A percentile compares a stretch with the other conserved stretches of the same genome.
Conservation (phyloP, 2,797 vertebrate species). For the Sebastolobus altivelis region DNA sequence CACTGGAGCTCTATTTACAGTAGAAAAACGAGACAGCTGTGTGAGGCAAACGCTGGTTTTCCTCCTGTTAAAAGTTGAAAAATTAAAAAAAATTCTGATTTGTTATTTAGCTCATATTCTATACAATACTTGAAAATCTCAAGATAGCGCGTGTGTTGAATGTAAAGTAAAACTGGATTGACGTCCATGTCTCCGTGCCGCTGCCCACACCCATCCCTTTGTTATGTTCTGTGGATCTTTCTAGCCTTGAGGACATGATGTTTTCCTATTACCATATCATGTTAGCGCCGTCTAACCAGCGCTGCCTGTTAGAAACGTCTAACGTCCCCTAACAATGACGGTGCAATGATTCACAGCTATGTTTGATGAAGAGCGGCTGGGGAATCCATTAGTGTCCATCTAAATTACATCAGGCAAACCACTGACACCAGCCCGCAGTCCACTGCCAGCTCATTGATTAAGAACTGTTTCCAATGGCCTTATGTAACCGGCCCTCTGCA, state of each 20-base stretch:
- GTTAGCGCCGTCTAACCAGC: conserved; percentile 34
- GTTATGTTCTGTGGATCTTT: conserved; percentile 22
- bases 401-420: conserved; percentile 75
- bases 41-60: conserved; percentile 32
- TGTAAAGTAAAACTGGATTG: conserved; percentile 11
- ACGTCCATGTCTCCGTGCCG: neutral
- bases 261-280: conserved; percentile 55
- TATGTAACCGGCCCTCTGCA: conserved; percentile 64
- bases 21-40: conserved; percentile 38
- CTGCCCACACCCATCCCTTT: conserved; percentile 16
- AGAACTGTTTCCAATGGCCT: conserved; percentile 65
- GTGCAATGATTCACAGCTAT: conserved; percentile 71
- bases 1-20: conserved; percentile 62
- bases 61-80: neutral
- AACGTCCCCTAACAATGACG: conserved; percentile 43
- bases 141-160: conserved; percentile 4
- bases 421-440: conserved; percentile 65
- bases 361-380: conserved; percentile 66
- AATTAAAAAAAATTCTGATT: conserved; percentile 1
- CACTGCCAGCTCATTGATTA: conserved; percentile 71
- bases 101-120: neutral
- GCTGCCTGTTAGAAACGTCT: conserved; percentile 46
- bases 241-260: conserved; percentile 34
- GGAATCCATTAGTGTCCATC: conserved; percentile 77
- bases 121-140: neutral